These are phyloP conservation scores for Listronotus bonariensis DNA, from an alignment of 1,140 invertebrate species.

Conservation along the genomic window DNA sequence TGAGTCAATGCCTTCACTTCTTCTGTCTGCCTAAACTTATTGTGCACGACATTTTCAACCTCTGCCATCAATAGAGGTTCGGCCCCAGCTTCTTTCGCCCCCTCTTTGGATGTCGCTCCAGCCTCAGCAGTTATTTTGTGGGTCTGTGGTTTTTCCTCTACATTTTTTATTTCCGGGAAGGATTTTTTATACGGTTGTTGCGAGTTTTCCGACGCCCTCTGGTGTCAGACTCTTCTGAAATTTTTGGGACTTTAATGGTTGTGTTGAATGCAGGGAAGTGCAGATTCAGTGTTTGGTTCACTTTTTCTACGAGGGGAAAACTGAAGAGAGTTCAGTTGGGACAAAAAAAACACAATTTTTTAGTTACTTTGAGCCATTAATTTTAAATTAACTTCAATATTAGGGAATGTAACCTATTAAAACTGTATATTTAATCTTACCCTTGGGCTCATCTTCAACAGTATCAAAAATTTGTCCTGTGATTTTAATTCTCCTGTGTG, in stretches of 20 bases:
- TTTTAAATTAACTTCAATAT: no score
- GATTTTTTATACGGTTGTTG: conserved; percentile 46
- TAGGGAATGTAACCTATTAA: no score
- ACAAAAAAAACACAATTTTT: not conserved
- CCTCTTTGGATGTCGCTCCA: conserved; percentile 23
- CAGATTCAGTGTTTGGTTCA: conserved; percentile 55
- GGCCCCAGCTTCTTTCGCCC: conserved; percentile 10
- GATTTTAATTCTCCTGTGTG: conserved; percentile 85
- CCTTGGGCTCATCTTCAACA: conserved; percentile 54
- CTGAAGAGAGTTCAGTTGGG: conserved; percentile 5
- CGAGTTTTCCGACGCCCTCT: conserved; percentile 54
- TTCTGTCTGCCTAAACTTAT: conserved; percentile 88
- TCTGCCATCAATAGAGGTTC: conserved; percentile 84
- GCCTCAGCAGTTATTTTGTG: conserved; percentile 33
- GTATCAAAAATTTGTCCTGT: conserved; percentile 78
- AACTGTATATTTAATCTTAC: conserved; percentile 21
- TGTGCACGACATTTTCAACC: conserved; percentile 91
- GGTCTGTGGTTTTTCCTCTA: conserved; percentile 16
- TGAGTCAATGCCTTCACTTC: conserved; percentile 97
- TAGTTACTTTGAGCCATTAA: no score
- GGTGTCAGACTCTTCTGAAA: conserved; percentile 62
- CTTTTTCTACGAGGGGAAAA: conserved; percentile 49
- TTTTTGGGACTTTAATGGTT: conserved; percentile 63
- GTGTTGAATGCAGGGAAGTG: conserved; percentile 69
- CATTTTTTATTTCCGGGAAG: conserved; percentile 27